A percentile compares a stretch with the other conserved stretches of the same genome.
Evolutionary conservation across 2,113 vertebrate genomes (phyloP).

Genomic region (Bufo gargarizans): DNA sequence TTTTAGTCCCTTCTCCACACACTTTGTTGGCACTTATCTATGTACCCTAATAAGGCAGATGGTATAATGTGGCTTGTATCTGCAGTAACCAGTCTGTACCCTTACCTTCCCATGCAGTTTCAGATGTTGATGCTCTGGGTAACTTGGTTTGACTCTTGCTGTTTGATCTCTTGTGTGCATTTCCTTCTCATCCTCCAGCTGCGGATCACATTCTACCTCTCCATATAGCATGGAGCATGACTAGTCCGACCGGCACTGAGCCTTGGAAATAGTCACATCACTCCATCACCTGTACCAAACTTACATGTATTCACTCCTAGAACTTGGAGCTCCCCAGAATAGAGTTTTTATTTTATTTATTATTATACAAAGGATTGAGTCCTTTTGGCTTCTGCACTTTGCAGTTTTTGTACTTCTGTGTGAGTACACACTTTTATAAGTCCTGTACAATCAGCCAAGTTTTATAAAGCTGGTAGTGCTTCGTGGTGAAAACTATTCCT

Average conservation of each 20-base stretch:
- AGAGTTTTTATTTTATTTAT: too few species aligned
- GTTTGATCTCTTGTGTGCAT: slow-evolving; percentile 34
- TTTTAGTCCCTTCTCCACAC: not conserved
- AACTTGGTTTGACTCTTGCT: slow-evolving; percentile 57
- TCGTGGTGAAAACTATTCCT: too few species aligned
- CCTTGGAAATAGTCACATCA: not conserved
- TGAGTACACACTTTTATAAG: not conserved
- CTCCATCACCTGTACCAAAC: not conserved
- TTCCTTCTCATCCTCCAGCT: slow-evolving; percentile 8
- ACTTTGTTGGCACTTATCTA: not conserved
- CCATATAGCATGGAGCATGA: slow-evolving; percentile 46
- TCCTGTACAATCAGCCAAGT: not conserved
- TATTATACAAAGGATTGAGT: too few species aligned
- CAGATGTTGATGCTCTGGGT: slow-evolving; percentile 62
- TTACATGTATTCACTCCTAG: too few species aligned
- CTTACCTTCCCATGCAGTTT: slow-evolving; percentile 61
- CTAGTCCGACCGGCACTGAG: slow-evolving; percentile 28
- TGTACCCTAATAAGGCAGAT: not conserved
- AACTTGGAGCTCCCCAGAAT: too few species aligned
- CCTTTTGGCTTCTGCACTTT: too few species aligned
- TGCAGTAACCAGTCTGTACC: slow-evolving; percentile 31
- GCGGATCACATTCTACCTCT: not conserved
- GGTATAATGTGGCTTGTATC: not conserved
- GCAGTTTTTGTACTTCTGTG: too few species aligned
- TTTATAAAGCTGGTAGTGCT: not conserved